Evolutionary conservation across 2,113 vertebrate species (phyloP), one percentile per base, ranked within the genome.

Genomic region (Periophthalmus modestus): DNA sequence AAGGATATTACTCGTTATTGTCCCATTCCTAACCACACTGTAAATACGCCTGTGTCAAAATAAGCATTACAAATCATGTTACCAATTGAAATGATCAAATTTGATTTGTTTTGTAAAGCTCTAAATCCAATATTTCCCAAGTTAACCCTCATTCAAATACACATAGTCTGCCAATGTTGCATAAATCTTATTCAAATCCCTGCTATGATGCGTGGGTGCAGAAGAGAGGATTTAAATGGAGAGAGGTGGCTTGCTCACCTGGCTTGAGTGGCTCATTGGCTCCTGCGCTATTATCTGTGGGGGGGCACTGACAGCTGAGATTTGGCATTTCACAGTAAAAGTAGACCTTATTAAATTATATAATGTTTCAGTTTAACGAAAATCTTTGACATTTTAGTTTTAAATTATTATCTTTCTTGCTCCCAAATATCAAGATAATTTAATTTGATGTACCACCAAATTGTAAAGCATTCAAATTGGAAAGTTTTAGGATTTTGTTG

Each of bases 251-350:
- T 88, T 91, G 90, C 89, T 92, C 86, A 84, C 89, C 79, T 65
- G 67, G 85, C 90, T 88, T 78, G 76, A 91, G 80, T 82, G 80
- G 79, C 65, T 82, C 74, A 86, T 83, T 77, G 85, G 87, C 92
- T 94, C 96, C 97, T 98, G 97, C 96, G 95, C 95, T 97, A 97
- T 97, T 98, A 96, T 97, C 95, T 95, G 77, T 93, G 93, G 94
- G 95, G 95, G 95, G 95, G 94, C 90, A 87, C 94, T 93, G 95
- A 96, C 91, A 94, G 94, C 95, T 87, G 85, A 91, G 94, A 94
- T 93, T 92, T 93, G 94, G 94, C 95, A 94, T 93, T 93, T 94
- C 94, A 92, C 92, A 93, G 93, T 93, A 75, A 52, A 66, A 82
- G 89, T 16, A 58, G 78, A 19, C 90, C 3, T 3, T 21, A 21